Evolutionary conservation across 2,797 vertebrate genomes (phyloP), one percentile per base, ranked within the genome.

Genomic region (Linurgus olivaceus): DNA sequence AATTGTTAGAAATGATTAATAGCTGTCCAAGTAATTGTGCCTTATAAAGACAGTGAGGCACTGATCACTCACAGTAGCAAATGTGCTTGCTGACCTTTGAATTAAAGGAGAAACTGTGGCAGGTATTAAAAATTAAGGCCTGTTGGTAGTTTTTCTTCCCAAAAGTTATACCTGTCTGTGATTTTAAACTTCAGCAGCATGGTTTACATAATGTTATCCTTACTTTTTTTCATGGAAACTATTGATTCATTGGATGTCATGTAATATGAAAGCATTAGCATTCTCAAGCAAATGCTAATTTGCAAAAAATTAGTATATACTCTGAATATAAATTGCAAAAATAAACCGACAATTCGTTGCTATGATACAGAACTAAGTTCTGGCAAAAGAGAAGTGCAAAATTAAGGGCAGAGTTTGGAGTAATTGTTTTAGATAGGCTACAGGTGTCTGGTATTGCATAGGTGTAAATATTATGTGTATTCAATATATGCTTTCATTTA

Each of bases 1-100:
- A 96, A 94, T 94, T 96, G 88, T 91, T 93, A 62, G 31, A 90
- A 63, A 86, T 86, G 85, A 94, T 95, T 90, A 96, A 96, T 96
- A 87, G 82, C 79, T 94, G 73, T 91, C 75, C 57, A 71, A 77
- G 66, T 92, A 94, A 94, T 94, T 94, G 82, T 80, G 44, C 57
- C 65, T 88, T 89, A 61, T 87, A 77, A 90, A 78, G 80, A 81
- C 44, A 58, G 45, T 71, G 82, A 92, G 79, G 26, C 47, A 35
- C 91, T 93, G 59, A 95, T 96, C 65, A 59, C 57, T 94, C 67
- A 77, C 71, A 86, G 70, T 90, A 73, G 91, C 81, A 90, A 94
- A 95, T 96, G 82, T 83, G 70, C 58, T 83, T 74, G 37, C 73
- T 95, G 93, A 95, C 91, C 92, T 96, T 93, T 95, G 91, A 93